phyloP scores from a whole-genome alignment of 2,888 invertebrate species.

The Sminthurides aquaticus region DNA sequence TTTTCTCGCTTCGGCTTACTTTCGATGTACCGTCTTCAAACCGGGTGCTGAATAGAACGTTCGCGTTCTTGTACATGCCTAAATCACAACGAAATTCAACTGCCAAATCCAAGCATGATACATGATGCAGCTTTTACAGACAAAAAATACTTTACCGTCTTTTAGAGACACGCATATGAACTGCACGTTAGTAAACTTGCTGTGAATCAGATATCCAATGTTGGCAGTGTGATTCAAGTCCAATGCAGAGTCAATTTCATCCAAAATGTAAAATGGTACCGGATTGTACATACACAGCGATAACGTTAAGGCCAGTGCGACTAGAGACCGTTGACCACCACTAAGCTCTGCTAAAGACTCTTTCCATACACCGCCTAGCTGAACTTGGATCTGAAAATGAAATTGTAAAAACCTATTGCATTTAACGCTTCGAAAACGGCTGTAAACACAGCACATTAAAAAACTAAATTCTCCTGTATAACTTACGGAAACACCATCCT shows the following conservation, averaged over 20 bases:
- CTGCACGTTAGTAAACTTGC: constrained; percentile 81
- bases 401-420: neutral
- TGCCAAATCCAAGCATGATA: no score
- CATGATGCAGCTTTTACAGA: neutral
- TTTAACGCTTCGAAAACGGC: no score
- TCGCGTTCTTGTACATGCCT: constrained; percentile 99
- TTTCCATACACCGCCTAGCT: constrained; percentile 90
- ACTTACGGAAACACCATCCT: constrained; percentile 73
- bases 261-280: constrained; percentile 96
- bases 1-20: constrained; percentile 59
- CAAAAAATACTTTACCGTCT: constrained; percentile 55
- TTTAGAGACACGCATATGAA: constrained; percentile 97
- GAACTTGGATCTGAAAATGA: constrained; percentile 61
- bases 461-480: no score
- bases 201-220: constrained; percentile 88
- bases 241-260: constrained; percentile 97
- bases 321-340: constrained; percentile 92
- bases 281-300: constrained; percentile 95
- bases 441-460: no score
- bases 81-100: no score
- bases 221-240: constrained; percentile 98
- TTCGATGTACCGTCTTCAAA: constrained; percentile 93
- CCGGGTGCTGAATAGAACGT: constrained; percentile 87
- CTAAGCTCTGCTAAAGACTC: constrained; percentile 91
- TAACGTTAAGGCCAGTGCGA: constrained; percentile 89